Conservation (phyloP, 2,888 invertebrate genomes). For the Alentia gelatinosa region DNA sequence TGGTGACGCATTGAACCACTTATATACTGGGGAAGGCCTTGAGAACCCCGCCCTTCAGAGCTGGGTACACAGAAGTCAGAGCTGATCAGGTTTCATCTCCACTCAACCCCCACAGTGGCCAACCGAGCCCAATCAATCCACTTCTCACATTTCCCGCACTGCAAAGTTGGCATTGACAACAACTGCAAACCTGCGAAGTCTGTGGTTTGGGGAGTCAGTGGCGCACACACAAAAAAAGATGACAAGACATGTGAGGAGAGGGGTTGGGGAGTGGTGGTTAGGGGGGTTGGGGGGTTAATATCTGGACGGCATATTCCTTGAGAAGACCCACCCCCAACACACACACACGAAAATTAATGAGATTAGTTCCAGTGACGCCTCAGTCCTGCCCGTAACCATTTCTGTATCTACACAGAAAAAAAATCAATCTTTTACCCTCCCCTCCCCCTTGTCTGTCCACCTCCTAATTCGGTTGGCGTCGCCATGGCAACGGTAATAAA, state of each 20-base stretch:
- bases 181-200: neutral
- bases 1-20: no score
- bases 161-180: neutral
- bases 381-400: neutral
- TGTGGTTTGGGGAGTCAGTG: neutral
- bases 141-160: neutral
- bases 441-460: constrained; percentile 24
- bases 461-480: constrained; percentile 43
- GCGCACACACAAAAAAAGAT: neutral
- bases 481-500: constrained; percentile 53
- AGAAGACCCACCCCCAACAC: neutral
- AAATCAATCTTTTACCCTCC: constrained; percentile 42
- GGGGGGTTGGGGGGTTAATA: neutral
- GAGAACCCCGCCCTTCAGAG: neutral
- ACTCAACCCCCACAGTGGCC: neutral
- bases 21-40: no score
- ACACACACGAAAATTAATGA: constrained; percentile 31
- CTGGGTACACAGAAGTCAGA: neutral
- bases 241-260: neutral
- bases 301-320: neutral
- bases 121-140: constrained; percentile 31
- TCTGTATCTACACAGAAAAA: constrained; percentile 25
- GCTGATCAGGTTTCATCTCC: constrained; percentile 6
- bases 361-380: neutral
- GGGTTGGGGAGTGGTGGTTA: neutral